Evolutionary conservation across 1,140 invertebrate genomes (phyloP), one percentile per base, ranked within the genome.

Genomic region (Eumaeus atala): DNA sequence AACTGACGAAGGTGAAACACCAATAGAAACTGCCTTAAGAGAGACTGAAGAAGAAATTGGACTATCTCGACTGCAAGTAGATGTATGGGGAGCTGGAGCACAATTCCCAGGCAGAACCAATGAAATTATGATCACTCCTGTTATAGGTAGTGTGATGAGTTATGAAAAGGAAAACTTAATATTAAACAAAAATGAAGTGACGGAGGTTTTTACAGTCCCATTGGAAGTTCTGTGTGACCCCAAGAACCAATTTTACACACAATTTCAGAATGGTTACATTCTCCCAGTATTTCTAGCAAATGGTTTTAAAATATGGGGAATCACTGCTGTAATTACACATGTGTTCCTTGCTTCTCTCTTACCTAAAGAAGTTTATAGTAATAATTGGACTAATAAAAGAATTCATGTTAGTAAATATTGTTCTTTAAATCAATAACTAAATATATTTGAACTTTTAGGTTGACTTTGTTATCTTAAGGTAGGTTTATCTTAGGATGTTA

Each of bases 1-100:
- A 83, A 85, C 88, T 42, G 95, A 96, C 67, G 71, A 88, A 0
- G 74, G 70, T 1, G 95, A 97, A 68, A 72, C 77, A 17, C 76
- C 92, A 3, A 82, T 91, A 38, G 87, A 92, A 53, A 95, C 96
- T 11, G 96, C 96, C 0, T 58, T 97, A 0, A 86, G 96, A 48
- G 96, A 97, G 89, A 94, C 95, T 0, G 89, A 93, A 74, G 96
- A 98, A 82, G 96, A 98, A 84, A 87, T 97, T 33, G 93, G 94
- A 1, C 89, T 97, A 21, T 66, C 88, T 3, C 76, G 84, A n/a
- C 70, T 90, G 9, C 87, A 84, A 14, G 87, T 97, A 7, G 90
- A 95, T 48, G 77, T 97, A 8, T 97, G 95, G 95, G 93, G 93
- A 7, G 80, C 87, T 44, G 74, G 69, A 1, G 67, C 63, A 0